Conservation (phyloP, 2,797 vertebrate genomes). For the Ficedula albicollis region DNA sequence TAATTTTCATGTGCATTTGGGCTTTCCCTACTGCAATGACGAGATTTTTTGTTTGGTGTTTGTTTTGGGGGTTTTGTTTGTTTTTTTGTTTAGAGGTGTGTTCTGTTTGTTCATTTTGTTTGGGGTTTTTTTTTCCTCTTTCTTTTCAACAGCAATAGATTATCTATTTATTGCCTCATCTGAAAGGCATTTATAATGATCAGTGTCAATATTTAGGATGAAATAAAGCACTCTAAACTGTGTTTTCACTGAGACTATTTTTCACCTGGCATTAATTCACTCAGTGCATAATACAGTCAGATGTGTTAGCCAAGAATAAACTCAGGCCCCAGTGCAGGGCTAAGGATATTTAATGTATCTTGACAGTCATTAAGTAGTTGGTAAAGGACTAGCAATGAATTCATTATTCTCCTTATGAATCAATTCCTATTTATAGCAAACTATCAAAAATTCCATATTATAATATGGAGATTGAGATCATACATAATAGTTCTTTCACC, state of each 20-base stretch:
- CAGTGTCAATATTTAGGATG: slow-evolving; percentile 26
- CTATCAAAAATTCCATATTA: slow-evolving; percentile 18
- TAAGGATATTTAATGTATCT: slow-evolving; percentile 51
- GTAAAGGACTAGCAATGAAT: slow-evolving; percentile 45
- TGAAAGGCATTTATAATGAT: slow-evolving; percentile 10
- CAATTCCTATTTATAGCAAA: slow-evolving; percentile 48
- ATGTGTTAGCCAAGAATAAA: slow-evolving; percentile 33
- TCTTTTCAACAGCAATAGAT: neutral
- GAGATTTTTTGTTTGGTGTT: neutral
- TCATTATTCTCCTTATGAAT: slow-evolving; percentile 51
- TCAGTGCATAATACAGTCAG: neutral
- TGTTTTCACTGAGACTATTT: slow-evolving; percentile 17
- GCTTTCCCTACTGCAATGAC: neutral
- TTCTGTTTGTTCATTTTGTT: too few species aligned
- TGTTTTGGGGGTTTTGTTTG: neutral
- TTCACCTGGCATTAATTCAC: slow-evolving; percentile 21
- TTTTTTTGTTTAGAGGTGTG: neutral
- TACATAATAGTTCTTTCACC: slow-evolving; percentile 48
- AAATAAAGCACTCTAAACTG: slow-evolving; percentile 24
- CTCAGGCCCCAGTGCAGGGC: neutral
- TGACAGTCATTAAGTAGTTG: slow-evolving; percentile 46
- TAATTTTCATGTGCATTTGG: neutral
- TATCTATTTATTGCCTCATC: neutral
- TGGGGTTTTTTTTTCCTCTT: neutral
- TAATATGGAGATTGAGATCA: slow-evolving; percentile 42